A percentile compares a stretch with the other conserved stretches of the same genome.
These are phyloP conservation scores for Augiades crinisus DNA, from an alignment of 2,888 invertebrate genomes.

Conservation along the genomic window DNA sequence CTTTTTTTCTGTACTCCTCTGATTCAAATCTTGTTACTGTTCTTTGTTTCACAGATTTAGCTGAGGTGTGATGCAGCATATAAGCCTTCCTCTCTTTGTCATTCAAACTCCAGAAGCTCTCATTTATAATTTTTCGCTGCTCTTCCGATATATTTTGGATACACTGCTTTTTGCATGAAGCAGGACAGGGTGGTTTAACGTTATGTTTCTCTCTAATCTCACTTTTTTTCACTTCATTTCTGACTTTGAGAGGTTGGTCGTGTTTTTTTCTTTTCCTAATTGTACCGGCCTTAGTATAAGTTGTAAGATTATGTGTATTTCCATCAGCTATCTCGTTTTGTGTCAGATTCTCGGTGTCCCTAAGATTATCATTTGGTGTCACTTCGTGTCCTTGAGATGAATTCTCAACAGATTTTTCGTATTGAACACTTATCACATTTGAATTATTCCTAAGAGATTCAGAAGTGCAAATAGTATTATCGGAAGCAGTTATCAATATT, in stretches of 20 bases:
- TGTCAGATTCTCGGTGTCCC: conserved; percentile 14
- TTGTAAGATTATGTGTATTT: conserved; percentile 18
- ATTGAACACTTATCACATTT: conserved; percentile 19
- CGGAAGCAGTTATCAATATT: conserved; percentile 19
- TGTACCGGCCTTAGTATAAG: conserved; percentile 25
- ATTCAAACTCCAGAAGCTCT: conserved; percentile 13
- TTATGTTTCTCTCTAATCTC: conserved; percentile 20
- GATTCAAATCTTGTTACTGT: conserved; percentile 18
- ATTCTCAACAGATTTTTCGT: conserved; percentile 21
- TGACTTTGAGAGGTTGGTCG: conserved; percentile 24
- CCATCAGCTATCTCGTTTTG: conserved; percentile 10
- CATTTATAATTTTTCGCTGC: conserved; percentile 16
- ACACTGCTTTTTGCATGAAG: conserved; percentile 15
- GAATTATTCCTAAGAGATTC: conserved; percentile 21
- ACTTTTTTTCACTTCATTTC: conserved; percentile 23
- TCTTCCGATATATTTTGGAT: conserved; percentile 19
- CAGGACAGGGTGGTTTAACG: conserved; percentile 20
- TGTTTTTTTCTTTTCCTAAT: conserved; percentile 26
- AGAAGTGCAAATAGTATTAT: conserved; percentile 23
- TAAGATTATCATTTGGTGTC: conserved; percentile 11
- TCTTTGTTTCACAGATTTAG: too few relatives aligned
- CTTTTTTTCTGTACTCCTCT: conserved; percentile 17
- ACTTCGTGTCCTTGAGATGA: conserved; percentile 15
- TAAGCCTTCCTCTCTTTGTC: conserved; percentile 25
- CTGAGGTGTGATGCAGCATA: conserved; percentile 8